Evolutionary conservation across 2,113 vertebrate species (phyloP).

Genomic region (Ictalurus punctatus): DNA sequence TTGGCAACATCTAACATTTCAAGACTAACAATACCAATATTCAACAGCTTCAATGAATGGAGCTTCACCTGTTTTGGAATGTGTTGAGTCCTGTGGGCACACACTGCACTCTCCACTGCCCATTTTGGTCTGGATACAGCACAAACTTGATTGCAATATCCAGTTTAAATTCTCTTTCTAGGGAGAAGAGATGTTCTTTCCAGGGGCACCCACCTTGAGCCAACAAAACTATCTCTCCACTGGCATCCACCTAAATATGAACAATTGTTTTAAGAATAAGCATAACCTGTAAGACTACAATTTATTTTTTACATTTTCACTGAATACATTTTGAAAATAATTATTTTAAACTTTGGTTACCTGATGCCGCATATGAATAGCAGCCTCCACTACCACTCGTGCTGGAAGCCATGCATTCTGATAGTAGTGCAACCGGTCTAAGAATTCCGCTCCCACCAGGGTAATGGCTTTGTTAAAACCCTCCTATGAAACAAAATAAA

Average conservation of each 20-base stretch:
- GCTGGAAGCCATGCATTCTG: constrained; percentile 86
- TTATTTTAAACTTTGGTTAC: constrained; percentile 61
- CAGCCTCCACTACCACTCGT: constrained; percentile 80
- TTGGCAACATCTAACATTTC: neutral
- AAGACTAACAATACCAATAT: neutral
- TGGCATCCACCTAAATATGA: constrained; percentile 78
- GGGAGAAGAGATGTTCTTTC: constrained; percentile 88
- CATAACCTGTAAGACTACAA: neutral
- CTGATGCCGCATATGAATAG: constrained; percentile 77
- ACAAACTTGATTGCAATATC: constrained; percentile 78
- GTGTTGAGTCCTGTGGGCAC: constrained; percentile 81
- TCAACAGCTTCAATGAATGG: neutral
- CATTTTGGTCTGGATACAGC: constrained; percentile 80
- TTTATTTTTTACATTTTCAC: neutral
- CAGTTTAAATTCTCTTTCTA: constrained; percentile 80
- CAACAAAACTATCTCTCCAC: constrained; percentile 82
- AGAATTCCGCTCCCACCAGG: constrained; percentile 84
- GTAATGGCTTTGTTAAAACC: constrained; percentile 84
- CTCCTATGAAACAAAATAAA: constrained; percentile 64
- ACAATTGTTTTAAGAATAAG: neutral
- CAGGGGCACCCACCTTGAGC: constrained; percentile 86
- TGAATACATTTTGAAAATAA: neutral
- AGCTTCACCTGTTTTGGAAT: constrained; percentile 84
- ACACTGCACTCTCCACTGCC: constrained; percentile 91
- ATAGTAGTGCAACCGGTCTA: constrained; percentile 83